Evolutionary conservation across 2,113 vertebrate genomes (phyloP).

Genomic region (Hylia prasina): DNA sequence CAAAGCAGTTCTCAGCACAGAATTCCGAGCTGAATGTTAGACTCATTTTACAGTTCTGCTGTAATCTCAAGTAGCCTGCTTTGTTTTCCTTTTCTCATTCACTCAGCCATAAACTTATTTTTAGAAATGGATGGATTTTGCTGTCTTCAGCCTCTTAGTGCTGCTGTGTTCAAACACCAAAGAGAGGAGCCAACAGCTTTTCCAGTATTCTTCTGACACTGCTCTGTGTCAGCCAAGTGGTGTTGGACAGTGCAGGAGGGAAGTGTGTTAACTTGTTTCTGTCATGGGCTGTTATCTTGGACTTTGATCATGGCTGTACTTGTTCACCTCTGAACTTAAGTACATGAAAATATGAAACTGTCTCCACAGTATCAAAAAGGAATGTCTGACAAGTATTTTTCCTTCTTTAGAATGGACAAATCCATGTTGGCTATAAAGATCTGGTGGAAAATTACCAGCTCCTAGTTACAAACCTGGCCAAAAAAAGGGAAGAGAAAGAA

Average conservation of each 20-base stretch:
- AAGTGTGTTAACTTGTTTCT: neutral
- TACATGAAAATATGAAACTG: neutral
- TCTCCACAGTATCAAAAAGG: neutral
- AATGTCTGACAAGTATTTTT: neutral
- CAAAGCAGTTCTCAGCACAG: neutral
- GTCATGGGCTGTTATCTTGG: neutral
- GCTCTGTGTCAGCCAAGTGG: neutral
- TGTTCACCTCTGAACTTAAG: neutral
- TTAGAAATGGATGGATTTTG: neutral
- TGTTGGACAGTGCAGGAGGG: neutral
- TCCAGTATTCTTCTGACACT: neutral
- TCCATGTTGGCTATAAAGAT: slow-evolving; percentile 87
- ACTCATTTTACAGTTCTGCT: neutral
- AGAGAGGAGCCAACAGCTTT: slow-evolving; percentile 1
- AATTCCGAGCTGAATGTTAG: neutral
- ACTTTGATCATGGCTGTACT: neutral
- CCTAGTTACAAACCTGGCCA: slow-evolving; percentile 83
- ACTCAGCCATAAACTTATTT: neutral
- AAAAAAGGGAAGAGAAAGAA: slow-evolving; percentile 87
- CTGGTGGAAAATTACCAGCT: slow-evolving; percentile 92
- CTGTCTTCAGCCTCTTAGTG: neutral
- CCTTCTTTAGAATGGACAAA: slow-evolving; percentile 81
- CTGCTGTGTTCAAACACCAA: neutral
- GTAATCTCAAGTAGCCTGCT: neutral
- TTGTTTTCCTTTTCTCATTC: neutral